Evolutionary conservation across 2,888 invertebrate species (phyloP), one percentile per base, ranked within the genome.

Genomic region (Clitarchus hookeri): DNA sequence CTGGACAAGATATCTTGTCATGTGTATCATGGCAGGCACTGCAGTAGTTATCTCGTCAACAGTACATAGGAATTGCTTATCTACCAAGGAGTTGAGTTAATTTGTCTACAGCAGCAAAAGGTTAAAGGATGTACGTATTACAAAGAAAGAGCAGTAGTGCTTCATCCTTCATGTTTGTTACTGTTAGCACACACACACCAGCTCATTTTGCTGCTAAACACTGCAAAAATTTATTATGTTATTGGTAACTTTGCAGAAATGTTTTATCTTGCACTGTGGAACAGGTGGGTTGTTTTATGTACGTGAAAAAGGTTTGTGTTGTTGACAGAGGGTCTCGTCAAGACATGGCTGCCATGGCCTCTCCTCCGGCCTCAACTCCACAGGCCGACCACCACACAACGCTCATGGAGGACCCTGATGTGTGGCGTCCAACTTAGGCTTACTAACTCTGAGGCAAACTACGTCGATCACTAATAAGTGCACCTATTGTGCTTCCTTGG

Each of bases 331-430:
- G 95, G 90, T 95, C 96, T 90, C 95, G 96, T 90, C 95, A 96
- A 92, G 96, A 96, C 92, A 96, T 96, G 95, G 96, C 96, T 88
- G 96, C 96, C 89, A 96, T 96, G 93, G 95, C 95, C 89, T 94
- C 95, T 88, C 94, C 95, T 87, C 92, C 94, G 89, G 94, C 92
- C 88, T 92, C 92, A 86, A 93, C 93, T 85, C 92, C 94, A 90
- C 88, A 87, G 77, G 88, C 87, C 44, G 93, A 94, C 91, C 95
- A 95, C 90, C 95, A 94, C 93, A 95, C 96, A 91, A 97, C 97
- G 88, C 94, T 97, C 90, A 97, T 97, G 97, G 97, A 97, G 93
- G 97, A 97, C 93, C 97, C 97, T 88, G 97, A 97, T 93, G 96
- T 97, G 91, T 97, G 97, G 97, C 96, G 97, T 93, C 97, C 97